phyloP scores from a whole-genome alignment of 2,888 invertebrate species.

The Ypsolopha sequella region DNA sequence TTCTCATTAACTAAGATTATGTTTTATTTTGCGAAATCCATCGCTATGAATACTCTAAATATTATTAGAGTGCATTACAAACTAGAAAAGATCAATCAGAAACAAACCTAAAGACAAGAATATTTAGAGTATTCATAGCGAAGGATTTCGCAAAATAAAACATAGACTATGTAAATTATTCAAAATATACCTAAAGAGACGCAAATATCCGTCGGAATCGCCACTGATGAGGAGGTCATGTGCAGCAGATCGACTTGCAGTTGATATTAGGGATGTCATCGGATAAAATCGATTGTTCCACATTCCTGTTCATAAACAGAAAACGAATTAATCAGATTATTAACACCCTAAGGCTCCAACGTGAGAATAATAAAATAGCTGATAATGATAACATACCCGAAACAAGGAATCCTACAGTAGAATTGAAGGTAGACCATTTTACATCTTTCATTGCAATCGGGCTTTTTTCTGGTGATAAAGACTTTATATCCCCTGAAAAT shows the following conservation, averaged over 20 bases:
- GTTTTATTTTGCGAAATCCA: too few species aligned
- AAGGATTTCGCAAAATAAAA: too few species aligned
- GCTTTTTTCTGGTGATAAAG: slow-evolving; percentile 87
- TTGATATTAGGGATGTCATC: slow-evolving; percentile 84
- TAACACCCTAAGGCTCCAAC: too few species aligned
- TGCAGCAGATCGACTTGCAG: slow-evolving; percentile 84
- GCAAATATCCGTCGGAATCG: slow-evolving; percentile 89
- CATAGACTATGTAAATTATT: too few species aligned
- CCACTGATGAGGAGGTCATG: slow-evolving; percentile 88
- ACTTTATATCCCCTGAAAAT: slow-evolving; percentile 87
- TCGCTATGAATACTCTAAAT: too few species aligned
- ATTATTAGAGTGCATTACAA: too few species aligned
- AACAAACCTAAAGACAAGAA: too few species aligned
- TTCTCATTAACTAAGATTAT: too few species aligned
- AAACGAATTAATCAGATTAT: background rate
- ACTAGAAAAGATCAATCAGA: too few species aligned
- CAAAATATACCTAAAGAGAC: slow-evolving; percentile 78
- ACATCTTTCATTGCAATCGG: slow-evolving; percentile 92
- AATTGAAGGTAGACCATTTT: slow-evolving; percentile 90
- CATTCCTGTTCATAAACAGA: slow-evolving; percentile 70
- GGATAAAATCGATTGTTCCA: slow-evolving; percentile 94
- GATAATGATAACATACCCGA: slow-evolving; percentile 72
- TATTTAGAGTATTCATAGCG: too few species aligned
- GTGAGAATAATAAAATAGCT: too few species aligned
- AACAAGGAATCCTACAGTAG: slow-evolving; percentile 88